phyloP scores from a whole-genome alignment of 2,113 vertebrate genomes.

The Oryctolagus cuniculus region mOryCun1.1 NC_091444.1:37524501-37525000 shows the following conservation, averaged over 20 bases:
- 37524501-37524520: too few relatives aligned
- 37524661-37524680: too few relatives aligned
- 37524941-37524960: background rate
- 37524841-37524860: fast-evolving
- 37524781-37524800: background rate
- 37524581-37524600: background rate
- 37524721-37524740: background rate
- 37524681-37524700: background rate
- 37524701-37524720: background rate
- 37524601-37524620: background rate
- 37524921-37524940: background rate
- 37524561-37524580: background rate
- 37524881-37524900: background rate
- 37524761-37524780: background rate
- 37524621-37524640: too few relatives aligned
- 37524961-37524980: background rate
- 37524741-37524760: background rate
- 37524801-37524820: background rate
- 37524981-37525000: background rate
- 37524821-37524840: background rate
- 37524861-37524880: background rate
- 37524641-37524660: background rate
- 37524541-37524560: background rate
- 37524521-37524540: background rate
- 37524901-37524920: background rate